Evolutionary conservation across 37 sponge, comb jelly and placozoan species (phyloP).

Genomic region (Cladorhizidae sp.): DNA sequence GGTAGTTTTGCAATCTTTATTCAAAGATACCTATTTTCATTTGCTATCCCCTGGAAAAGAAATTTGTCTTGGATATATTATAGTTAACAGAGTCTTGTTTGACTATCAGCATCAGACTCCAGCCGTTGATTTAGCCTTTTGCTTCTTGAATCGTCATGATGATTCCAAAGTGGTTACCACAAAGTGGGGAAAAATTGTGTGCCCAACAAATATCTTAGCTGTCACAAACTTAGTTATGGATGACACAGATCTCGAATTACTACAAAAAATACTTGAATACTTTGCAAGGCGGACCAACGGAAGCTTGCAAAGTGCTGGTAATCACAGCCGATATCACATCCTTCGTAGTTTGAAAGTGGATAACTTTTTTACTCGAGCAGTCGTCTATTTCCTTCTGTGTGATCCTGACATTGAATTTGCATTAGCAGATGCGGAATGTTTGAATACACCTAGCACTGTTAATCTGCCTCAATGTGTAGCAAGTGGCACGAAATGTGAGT

Average conservation of each 20-base stretch:
- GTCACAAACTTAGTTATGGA: not conserved
- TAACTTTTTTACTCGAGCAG: constrained; percentile 13
- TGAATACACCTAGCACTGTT: too few species aligned
- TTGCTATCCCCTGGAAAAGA: too few species aligned
- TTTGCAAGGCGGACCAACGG: not conserved
- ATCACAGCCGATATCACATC: not conserved
- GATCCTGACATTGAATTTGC: constrained; percentile 25
- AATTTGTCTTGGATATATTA: not conserved
- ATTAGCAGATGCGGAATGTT: too few species aligned
- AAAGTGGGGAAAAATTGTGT: not conserved
- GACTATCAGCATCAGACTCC: not conserved
- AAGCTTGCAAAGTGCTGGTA: not conserved
- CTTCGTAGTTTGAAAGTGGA: not conserved
- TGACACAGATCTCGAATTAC: not conserved
- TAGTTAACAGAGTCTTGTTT: not conserved
- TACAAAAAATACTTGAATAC: not conserved
- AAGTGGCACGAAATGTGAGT: too few species aligned
- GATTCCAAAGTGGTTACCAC: not conserved
- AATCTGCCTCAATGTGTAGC: too few species aligned
- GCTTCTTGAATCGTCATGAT: not conserved
- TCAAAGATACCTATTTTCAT: too few species aligned
- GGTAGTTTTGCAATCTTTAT: too few species aligned
- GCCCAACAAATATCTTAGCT: too few species aligned
- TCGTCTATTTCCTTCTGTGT: constrained; percentile 5
- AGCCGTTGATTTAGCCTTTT: not conserved